These are phyloP conservation scores for Sebastes jordani DNA, from an alignment of 2,797 vertebrate species.

Conservation along the genomic window DNA sequence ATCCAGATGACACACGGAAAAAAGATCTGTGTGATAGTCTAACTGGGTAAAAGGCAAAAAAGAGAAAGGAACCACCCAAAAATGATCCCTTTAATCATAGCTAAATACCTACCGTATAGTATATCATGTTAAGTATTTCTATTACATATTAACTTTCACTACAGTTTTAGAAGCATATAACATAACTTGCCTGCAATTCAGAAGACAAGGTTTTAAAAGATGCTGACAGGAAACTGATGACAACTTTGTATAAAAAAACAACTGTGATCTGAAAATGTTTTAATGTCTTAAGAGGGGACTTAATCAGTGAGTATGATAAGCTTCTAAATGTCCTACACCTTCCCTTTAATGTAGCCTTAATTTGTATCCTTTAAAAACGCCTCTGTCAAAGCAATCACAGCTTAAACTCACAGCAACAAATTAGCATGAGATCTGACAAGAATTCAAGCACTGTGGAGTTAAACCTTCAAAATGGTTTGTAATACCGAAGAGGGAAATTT, in stretches of 20 bases:
- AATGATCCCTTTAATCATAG: slow-evolving; percentile 6
- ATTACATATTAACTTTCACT: slow-evolving; percentile 11
- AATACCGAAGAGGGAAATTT: background rate
- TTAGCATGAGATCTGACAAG: slow-evolving; percentile 47
- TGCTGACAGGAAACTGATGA: slow-evolving; percentile 33
- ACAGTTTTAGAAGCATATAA: slow-evolving; percentile 21
- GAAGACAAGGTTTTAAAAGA: slow-evolving; percentile 30
- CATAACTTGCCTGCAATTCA: slow-evolving; percentile 13
- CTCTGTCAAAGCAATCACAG: slow-evolving; percentile 50
- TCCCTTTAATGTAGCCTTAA: slow-evolving; percentile 51
- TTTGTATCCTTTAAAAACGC: slow-evolving; percentile 48
- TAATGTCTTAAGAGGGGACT: slow-evolving; percentile 38
- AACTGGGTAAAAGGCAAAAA: background rate
- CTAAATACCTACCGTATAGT: slow-evolving; percentile 4
- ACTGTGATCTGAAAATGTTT: slow-evolving; percentile 51
- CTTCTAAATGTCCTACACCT: slow-evolving; percentile 45
- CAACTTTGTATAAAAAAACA: slow-evolving; percentile 9
- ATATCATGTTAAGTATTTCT: slow-evolving; percentile 3
- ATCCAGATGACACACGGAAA: slow-evolving; percentile 10
- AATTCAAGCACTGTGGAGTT: slow-evolving; percentile 40
- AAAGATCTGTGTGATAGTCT: background rate
- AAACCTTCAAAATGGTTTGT: slow-evolving; percentile 34
- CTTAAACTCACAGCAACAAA: slow-evolving; percentile 53
- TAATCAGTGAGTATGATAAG: slow-evolving; percentile 54
- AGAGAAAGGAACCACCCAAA: background rate